Base-by-base conservation (phyloP, 2,888 invertebrate genomes). In the Branchinecta sandiegonensis region DNA sequence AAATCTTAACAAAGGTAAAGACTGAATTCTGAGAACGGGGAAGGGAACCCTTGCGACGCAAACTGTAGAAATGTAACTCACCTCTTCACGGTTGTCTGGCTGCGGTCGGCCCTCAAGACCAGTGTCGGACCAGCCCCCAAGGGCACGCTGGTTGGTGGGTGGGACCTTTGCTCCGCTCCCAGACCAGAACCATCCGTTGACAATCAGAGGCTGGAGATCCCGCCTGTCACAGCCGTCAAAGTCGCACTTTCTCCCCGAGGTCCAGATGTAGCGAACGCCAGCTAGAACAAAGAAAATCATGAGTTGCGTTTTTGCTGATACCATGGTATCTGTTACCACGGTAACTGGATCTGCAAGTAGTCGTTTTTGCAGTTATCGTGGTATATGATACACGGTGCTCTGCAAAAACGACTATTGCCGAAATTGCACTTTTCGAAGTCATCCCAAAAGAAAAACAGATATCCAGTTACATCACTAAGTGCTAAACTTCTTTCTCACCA, bases 131-230 rank as follows among this genome's bases (percentile, higher is more conserved):
- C 92, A 92, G 77, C 91, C 92, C 56, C 92, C 92, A 70, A 90
- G 87, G 79, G 90, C 91, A 72, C 91, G 84, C 78, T 90, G 89
- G 48, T 87, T 86, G 68, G 92, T 92, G 71, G 91, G 85, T 65
- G 92, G 91, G 76, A 92, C 89, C 81, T 92, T 92, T 71, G 88
- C 91, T 47, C 92, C 92, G 10, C 91, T 91, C 72, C 91, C 92
- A 8, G 90, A 90, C 92, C 92, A 93, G 84, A 93, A 93, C 92
- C 92, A 93, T 69, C 90, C 90, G 78, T 89, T 88, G 73, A 88
- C 84, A 76, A 88, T 88, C 71, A 88, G 85, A n/a, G 90, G 90
- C 79, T 89, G 88, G 75, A 90, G 80, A 78, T 90, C 90, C 66
- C 86, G 79, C 69, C 90, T 83, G 79, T 89, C 88, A 78, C 90